These are phyloP conservation scores for Carollia perspicillata DNA, from an alignment of 2,113 vertebrate species.

Conservation along the genomic window DNA sequence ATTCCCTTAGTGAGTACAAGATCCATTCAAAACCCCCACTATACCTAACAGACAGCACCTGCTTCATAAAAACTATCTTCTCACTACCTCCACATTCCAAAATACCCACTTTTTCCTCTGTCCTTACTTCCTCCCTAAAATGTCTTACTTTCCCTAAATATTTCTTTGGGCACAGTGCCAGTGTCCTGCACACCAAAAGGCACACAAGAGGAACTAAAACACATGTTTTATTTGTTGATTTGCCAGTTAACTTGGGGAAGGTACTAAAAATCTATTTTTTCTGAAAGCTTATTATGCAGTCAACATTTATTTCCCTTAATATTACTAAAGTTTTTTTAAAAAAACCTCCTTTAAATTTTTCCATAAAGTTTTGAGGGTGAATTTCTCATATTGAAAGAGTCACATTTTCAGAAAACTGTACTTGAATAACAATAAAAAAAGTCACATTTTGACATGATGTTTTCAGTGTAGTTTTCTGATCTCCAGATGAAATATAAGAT, in stretches of 20 bases:
- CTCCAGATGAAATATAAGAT: background rate
- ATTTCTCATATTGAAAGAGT: background rate
- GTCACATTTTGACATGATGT: conserved; percentile 27
- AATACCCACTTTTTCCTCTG: background rate
- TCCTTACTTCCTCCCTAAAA: background rate
- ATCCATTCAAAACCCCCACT: background rate
- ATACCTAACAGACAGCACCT: background rate
- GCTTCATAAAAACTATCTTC: background rate
- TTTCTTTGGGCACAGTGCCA: background rate
- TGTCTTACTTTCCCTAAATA: background rate
- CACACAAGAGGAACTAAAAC: background rate
- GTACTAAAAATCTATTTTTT: background rate
- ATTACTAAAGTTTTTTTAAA: background rate
- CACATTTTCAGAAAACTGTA: no score
- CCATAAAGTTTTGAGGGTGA: background rate
- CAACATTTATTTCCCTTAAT: conserved; percentile 16
- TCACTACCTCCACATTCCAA: background rate
- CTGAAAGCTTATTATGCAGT: conserved; percentile 3
- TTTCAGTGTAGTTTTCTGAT: conserved; percentile 15
- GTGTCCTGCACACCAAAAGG: background rate
- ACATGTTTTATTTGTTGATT: background rate
- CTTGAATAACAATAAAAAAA: no score
- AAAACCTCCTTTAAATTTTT: background rate
- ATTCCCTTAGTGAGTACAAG: background rate
- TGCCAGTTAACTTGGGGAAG: background rate